Evolutionary conservation across 2,888 invertebrate species (phyloP), one percentile per base, ranked within the genome.

Genomic region (Mythimna pallens): DNA sequence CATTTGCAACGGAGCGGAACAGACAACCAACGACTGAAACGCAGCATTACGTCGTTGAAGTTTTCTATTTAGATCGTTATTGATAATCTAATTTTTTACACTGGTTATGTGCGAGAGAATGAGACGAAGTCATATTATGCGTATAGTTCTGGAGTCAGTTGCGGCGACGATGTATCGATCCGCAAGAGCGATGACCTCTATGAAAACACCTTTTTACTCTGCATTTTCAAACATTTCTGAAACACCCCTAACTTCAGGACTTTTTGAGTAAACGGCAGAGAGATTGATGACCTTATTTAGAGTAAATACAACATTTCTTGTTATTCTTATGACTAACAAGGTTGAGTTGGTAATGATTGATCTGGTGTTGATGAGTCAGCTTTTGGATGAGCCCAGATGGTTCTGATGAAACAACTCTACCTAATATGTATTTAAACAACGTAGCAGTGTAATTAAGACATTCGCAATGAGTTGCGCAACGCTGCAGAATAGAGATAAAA

Each of bases 91-190:
- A 89, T 89, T 84, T n/a, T 79, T 82, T 83, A 73, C 67, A 73
- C 58, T 66, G 66, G 73, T 36, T 67, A 74, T 59, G 66, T 71
- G 73, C 66, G 80, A 82, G 55, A 69, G 86, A 88, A 86, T 76
- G 86, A 86, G 86, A 88, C 85, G 81, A 71, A 84, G 70, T 73
- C 62, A 79, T 77, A 73, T 65, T 76, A 79, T 70, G 80, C 75
- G 79, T 83, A 76, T 70, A 69, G 70, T 73, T 78, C 71, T 81
- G 83, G 65, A 84, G 77, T 70, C 73, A 76, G 78, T 79, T 77
- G 86, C 84, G 83, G 77, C 82, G 77, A 76, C 81, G 69, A 78
- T 76, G 71, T 89, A 90, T 90, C 82, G 90, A 90, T 90, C 84
- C 81, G 78, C 72, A 82, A 81, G 86, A 83, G 83, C 89, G 83